Conservation (phyloP, 37 sponge, comb jelly and placozoan species). For the Mnemiopsis leidyi region DNA sequence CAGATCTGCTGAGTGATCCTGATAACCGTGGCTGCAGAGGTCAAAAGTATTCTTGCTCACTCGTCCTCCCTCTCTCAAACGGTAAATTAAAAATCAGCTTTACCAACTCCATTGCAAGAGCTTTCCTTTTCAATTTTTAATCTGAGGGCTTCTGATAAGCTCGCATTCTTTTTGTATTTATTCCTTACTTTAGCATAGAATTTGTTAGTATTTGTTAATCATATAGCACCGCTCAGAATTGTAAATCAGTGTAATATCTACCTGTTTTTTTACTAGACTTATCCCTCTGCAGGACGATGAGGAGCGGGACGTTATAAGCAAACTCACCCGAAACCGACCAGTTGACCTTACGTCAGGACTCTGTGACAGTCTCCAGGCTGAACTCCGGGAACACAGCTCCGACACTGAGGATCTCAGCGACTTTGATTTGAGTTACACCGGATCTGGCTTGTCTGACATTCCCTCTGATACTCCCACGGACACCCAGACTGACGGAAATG, state of each 20-base stretch:
- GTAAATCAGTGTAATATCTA: no score
- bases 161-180: no score
- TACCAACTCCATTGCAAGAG: background rate
- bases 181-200: no score
- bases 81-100: background rate
- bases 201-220: no score
- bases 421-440: background rate
- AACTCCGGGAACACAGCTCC: background rate
- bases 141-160: no score
- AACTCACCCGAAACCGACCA: background rate
- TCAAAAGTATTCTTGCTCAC: background rate
- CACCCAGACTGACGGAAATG: background rate
- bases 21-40: background rate
- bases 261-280: no score
- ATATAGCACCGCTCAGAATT: no score
- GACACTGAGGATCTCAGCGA: background rate
- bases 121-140: no score
- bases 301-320: background rate
- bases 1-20: background rate
- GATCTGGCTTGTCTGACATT: background rate
- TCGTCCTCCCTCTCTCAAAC: background rate
- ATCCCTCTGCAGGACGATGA: background rate
- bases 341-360: background rate
- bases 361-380: background rate
- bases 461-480: background rate